Evolutionary conservation across 1,140 invertebrate species (phyloP), one percentile per base, ranked within the genome.

Genomic region (Babylonia areolata): DNA sequence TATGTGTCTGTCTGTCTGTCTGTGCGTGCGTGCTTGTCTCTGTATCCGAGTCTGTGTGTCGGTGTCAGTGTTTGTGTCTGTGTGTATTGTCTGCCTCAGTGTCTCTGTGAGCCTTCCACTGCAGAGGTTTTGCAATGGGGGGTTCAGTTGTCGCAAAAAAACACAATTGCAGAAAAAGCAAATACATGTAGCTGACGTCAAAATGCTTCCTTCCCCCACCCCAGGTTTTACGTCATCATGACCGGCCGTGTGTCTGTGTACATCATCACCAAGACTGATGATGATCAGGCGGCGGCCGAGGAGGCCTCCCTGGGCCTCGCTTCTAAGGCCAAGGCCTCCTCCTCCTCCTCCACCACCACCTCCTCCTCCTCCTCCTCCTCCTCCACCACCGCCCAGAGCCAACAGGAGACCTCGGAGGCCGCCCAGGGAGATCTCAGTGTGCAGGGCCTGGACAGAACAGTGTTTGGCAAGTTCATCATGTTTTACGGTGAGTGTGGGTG

Each of bases 211-310:
- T n/a, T n/a, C n/a, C n/a, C n/a, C n/a, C n/a, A n/a, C n/a, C n/a
- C 40, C 85, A 93, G 92, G 40, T 93, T 93, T 86, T 93, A 90
- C 88, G 89, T 93, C 69, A 92, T 92, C 83, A 84, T 93, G 42
- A 89, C 88, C 28, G 93, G 93, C 1, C 89, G 85, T 71, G 91
- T 90, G 9, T 92, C 92, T 0, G 91, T 93, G 2, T 92, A 90
- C 81, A 93, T 93, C 86, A 91, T 92, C 78, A 90, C 92, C 28
- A 92, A 91, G 86, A 87, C 90, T 20, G 93, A 92, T 58, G 92
- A 92, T n/a, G 91, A 93, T 51, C 51, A 78, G 28, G 46, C 42
- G 31, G 28, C 54, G 46, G 37, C 33, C 83, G 23, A 31, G 11
- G 33, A 64, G 58, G 28, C 9, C 28, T 64, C 58, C 58, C 58